phyloP scores from a whole-genome alignment of 2,888 invertebrate genomes.

The Notodonta ziczac region DNA sequence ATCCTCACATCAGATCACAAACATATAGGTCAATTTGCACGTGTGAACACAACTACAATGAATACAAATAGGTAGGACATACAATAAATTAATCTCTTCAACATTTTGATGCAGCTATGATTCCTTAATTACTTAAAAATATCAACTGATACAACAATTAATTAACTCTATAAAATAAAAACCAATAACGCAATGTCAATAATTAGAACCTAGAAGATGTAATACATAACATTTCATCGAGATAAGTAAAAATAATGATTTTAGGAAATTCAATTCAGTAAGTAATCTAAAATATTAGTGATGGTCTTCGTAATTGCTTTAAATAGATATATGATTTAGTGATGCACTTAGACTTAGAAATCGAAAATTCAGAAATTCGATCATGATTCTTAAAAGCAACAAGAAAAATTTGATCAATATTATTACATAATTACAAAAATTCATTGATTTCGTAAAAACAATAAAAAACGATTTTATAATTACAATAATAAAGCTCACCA shows the following conservation, averaged over 20 bases:
- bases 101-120: constrained; percentile 63
- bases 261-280: constrained; percentile 52
- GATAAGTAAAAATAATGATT: constrained; percentile 48
- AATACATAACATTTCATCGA: constrained; percentile 66
- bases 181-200: constrained; percentile 76
- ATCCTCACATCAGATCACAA: constrained; percentile 82
- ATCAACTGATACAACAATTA: constrained; percentile 78
- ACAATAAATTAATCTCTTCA: constrained; percentile 82
- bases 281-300: constrained; percentile 52
- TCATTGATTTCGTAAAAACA: constrained; percentile 58
- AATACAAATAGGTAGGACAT: constrained; percentile 49
- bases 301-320: constrained; percentile 42
- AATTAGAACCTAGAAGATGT: constrained; percentile 62
- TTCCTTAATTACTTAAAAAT: constrained; percentile 71
- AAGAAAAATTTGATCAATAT: constrained; percentile 51
- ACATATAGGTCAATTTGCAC: constrained; percentile 78
- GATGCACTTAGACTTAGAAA: constrained; percentile 55
- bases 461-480: constrained; percentile 56
- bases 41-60: constrained; percentile 73
- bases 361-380: constrained; percentile 55
- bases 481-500: constrained; percentile 63
- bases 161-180: constrained; percentile 63
- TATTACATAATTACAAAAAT: constrained; percentile 51
- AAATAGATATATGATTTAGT: constrained; percentile 52
- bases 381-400: constrained; percentile 59